Evolutionary conservation across 2,797 vertebrate species (phyloP), one percentile per base, ranked within the genome.

Genomic region (Hybognathus amarus): DNA sequence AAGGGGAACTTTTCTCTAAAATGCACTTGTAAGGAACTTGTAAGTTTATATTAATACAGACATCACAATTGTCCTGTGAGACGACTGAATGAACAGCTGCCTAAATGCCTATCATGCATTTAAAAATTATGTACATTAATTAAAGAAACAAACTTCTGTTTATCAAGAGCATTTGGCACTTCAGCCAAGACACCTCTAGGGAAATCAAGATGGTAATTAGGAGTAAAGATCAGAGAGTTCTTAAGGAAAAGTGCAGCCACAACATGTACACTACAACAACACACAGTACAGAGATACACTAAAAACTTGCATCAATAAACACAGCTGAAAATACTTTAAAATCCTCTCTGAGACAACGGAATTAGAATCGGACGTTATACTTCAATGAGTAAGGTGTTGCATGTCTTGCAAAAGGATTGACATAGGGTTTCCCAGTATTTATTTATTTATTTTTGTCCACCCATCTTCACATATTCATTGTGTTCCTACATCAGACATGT

Each of bases 191-290:
- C 69, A 27, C 30, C 83, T 77, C 78, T 5, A 24, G 79, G 83
- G 80, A 87, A 85, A 87, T 85, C 68, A 85, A 70, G 22, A 79
- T 64, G 81, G 68, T 86, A 86, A 87, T 79, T 79, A 83, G 61
- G 50, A 74, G 33, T 76, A 61, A 69, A 85, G 77, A 81, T 73
- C 50, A 85, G 50, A 40, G 36, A 80, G 20, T 50, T 83, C 38
- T 54, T 71, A 30, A 52, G 36, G 30, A 66, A 71, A 50, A 83
- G 61, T 52, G 15, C 2, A 50, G 12, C 54, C 20, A 47, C 54
- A 56, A 77, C 47, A 42, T 75, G 56, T 84, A 38, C 70, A 56
- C 47, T 56, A 47, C 36, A 45, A 45, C 59, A n/a, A 52, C n/a
- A 82, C 30, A 47, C 7, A 56, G 33, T 45, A 36, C 1, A 59